Evolutionary conservation across 2,888 invertebrate species (phyloP), one percentile per base, ranked within the genome.

Genomic region (Megastigmus dorsalis): DNA sequence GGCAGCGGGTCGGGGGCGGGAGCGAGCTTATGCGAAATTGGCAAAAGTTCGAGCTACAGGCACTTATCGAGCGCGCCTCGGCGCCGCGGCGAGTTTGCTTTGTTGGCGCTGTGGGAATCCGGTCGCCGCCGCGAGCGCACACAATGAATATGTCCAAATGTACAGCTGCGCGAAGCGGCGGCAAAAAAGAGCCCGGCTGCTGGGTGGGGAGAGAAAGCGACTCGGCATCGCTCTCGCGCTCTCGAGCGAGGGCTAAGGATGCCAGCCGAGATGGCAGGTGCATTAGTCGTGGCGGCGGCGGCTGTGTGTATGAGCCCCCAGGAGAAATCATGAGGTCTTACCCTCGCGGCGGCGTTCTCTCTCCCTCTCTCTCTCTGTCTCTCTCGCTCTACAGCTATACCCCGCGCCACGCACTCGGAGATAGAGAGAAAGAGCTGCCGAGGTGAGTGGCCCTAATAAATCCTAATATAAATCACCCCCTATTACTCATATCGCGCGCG

Each of bases 241-340:
- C 10, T 10, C 36, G 26, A 7, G 18, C 57, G 23, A 45, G 60
- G 60, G 28, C 60, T 60, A 45, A 60, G 45, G 60, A 60, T 60
- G 60, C 18, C 60, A 60, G 60, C 43, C 45, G 60, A 30, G 60
- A 60, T 60, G 60, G 30, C 60, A 60, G 60, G 60, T 60, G 60
- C 60, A 60, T 60, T 60, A 43, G 60, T 60, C 45, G 15, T 30
- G 60, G 18, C 15, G 30, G 43, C 60, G 60, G 18, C 15, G 30
- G 43, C 60, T 60, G 30, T 60, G 30, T 45, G 45, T 45, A 60
- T 60, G 60, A 60, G 43, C 60, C 84, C 86, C 85, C 86, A 82
- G 75, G 85, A 85, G 85, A 86, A 86, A 86, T 86, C 86, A 86
- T 82, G 80, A 84, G 84, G 83, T 84, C 83, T 84, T 86, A 84